Evolutionary conservation across 2,113 vertebrate species (phyloP), one percentile per base, ranked within the genome.

Genomic region (Hippolais icterina): DNA sequence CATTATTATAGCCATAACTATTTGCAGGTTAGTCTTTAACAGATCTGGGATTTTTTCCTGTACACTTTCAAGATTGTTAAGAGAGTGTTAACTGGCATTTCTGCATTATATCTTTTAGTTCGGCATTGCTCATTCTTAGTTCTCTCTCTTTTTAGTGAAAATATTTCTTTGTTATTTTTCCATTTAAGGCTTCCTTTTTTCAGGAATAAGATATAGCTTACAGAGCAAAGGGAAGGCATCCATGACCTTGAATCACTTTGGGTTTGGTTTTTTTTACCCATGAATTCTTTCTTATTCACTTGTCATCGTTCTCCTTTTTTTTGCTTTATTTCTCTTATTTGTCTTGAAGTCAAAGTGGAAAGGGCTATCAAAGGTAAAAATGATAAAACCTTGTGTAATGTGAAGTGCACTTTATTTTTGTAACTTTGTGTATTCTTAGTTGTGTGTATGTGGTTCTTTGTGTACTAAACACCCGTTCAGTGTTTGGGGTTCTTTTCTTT

Each of bases 301-400:
- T 20, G 49, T 87, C 61, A 39, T 83, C 91, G 14, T 91, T 96
- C 89, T 97, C 96, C 72, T 85, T 95, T 57, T 65, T 66, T 77
- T 96, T 97, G 93, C 94, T 97, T 95, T 90, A 95, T 96, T 95
- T 95, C 96, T 90, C 75, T 88, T 94, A 86, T 97, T 97, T 96
- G 42, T 89, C 95, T 95, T 97, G 90, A 98, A 99, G 98, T 98
- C 98, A 98, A 98, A 98, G 98, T 98, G 98, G 97, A 98, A 97
- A 98, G 98, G 98, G 97, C 98, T 97, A 89, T 98, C 93, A 98
- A 98, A 98, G 98, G 98, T 98, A 99, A 98, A 96, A 80, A 54
- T 6, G 47, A 39, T 82, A 66, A 82, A 88, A 37, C 77, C 41
- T 83, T 83, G 70, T 95, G 96, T 97, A 94, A 61, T 94, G 96